Percentiles rank a stretch among this genome's conserved stretches.
Evolutionary conservation across 2,113 vertebrate species (phyloP).

Genomic region (Alligator mississippiensis): DNA sequence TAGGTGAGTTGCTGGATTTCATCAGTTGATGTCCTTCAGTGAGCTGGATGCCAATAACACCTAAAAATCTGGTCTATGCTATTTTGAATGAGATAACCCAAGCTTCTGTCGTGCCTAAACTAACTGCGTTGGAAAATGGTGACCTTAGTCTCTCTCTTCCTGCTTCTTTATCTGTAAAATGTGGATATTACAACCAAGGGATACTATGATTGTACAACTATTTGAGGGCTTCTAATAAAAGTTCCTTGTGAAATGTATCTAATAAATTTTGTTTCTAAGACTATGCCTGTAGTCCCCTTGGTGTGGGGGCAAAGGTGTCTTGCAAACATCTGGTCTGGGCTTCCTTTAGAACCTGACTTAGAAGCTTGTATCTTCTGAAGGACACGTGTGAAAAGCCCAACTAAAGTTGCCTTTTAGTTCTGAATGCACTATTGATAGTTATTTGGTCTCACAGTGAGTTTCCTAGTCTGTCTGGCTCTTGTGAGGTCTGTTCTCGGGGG

Average conservation of each 20-base stretch:
- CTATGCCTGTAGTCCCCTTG: conserved; percentile 10
- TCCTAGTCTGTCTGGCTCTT: not conserved
- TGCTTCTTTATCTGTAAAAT: not conserved
- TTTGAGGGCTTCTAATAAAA: not conserved
- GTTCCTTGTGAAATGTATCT: not conserved
- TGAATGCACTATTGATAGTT: not conserved
- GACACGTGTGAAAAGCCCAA: not conserved
- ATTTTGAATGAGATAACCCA: not conserved
- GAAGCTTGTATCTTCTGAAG: not conserved
- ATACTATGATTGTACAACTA: not conserved
- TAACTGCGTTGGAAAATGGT: not conserved
- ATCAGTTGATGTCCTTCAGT: not conserved
- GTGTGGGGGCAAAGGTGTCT: not conserved
- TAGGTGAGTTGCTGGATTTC: conserved; percentile 8
- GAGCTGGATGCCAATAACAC: too few species aligned
- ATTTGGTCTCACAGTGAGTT: not conserved
- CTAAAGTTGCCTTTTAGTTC: not conserved
- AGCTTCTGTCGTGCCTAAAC: not conserved
- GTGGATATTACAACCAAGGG: not conserved
- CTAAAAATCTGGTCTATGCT: not conserved
- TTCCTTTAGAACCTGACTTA: not conserved
- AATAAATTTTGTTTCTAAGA: not conserved
- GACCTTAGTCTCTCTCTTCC: not conserved
- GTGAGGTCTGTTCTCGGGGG: not conserved
- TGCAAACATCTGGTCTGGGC: not conserved